Evolutionary conservation across 2,113 vertebrate genomes (phyloP), one percentile per base, ranked within the genome.

Genomic region (Corythaixoides concolor): DNA sequence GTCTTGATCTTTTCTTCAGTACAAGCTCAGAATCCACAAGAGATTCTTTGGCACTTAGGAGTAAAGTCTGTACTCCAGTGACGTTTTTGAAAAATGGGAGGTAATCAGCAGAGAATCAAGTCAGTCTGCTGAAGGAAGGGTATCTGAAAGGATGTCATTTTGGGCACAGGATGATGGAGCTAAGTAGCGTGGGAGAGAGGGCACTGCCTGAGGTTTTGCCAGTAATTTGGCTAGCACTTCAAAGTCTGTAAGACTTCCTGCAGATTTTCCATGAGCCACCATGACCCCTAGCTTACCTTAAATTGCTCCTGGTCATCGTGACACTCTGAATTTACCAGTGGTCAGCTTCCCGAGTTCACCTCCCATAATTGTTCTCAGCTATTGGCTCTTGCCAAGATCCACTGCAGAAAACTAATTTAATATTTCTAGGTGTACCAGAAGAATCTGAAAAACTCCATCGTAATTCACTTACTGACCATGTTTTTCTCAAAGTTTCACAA

Each of bases 141-240:
- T 56, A 12, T 79, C 33, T 91, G 79, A 93, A 96, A 92, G 41
- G 63, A 83, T 74, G 37, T 72, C 30, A 28, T 77, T 95, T 86
- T 90, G 37, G 32, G 74, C 79, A 69, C 90, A 86, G 76, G 50
- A 81, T 89, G 79, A 83, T 77, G 83, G 39, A 92, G 47, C 50
- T 86, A 85, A 88, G 26, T 50, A 94, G 75, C 3, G 9, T 77
- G 88, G 78, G 89, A 95, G 85, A 90, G 37, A 86, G 49, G 49
- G 43, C 58, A 84, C 28, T 82, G 90, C 33, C 32, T 93, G 63
- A 90, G 50, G 80, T 88, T 88, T 85, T 66, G 82, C 45, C 83
- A 78, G 60, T 89, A 88, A 68, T 90, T 92, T 96, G 93, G 83
- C 58, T 56, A 56, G 22, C 24, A 90, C 88, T 93, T 92, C 83